Evolutionary conservation across 2,797 vertebrate species (phyloP), one percentile per base, ranked within the genome.

Genomic region (Apogon hyalosoma): DNA sequence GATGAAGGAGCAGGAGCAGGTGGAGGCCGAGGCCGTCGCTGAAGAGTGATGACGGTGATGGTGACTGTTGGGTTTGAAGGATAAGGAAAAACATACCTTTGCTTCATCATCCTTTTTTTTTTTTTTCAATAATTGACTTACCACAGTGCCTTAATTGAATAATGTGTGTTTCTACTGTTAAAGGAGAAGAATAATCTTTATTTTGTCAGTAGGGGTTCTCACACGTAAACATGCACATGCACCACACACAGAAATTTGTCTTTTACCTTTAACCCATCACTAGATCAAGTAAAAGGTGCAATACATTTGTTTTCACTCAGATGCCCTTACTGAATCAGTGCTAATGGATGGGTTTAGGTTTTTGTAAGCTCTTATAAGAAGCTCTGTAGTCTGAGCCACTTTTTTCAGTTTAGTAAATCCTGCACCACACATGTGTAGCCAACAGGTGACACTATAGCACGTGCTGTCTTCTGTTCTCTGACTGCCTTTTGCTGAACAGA

Each of bases 11-110:
- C 52, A 78, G 51, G 75, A 78, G 58, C 38, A 77, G 14, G 80
- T 40, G 41, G 70, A 83, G 59, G 75, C 28, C 1, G 65, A 86
- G 53, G 79, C 61, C n/a, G 76, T 42, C 45, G 73, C 74, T 13
- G 66, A 68, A 43, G 84, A 89, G 52, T 90, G 14, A 52, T 42
- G 38, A 59, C 63, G 24, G 5, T 28, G 24, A 28, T 75, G 18
- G 31, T 33, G 43, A 57, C 69, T 58, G 24, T 59, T 57, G 42
- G 31, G 50, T 49, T 55, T 56, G n/a, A 13, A 49, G 46, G 40
- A 15, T 39, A 6, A 73, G 7, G 63, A 66, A 64, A 47, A 72
- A 3, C 28, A 52, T 15, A 38, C 41, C 1, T 21, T 12, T 60
- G 38, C 24, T 58, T 50, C 54, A 43, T 54, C 38, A 47, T 54